A percentile compares a stretch with the other conserved stretches of the same genome.
phyloP scores from a whole-genome alignment of 2,888 invertebrate species.

The Itoplectis maculator region DNA sequence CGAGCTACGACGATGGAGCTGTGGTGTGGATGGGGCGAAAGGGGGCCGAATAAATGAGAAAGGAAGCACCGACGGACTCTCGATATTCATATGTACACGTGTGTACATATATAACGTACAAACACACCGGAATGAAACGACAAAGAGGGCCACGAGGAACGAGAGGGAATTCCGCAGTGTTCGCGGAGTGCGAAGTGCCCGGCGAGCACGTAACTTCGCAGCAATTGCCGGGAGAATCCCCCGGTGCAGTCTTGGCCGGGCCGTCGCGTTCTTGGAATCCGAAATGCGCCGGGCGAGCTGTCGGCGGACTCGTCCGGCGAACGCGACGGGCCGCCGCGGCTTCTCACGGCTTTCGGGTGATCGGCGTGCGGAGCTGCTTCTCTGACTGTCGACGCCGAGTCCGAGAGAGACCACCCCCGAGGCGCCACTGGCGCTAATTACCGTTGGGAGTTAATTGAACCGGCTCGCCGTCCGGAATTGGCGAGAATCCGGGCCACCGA shows the following conservation, averaged over 20 bases:
- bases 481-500: background rate
- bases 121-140: slow-evolving; percentile 25
- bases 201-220: slow-evolving; percentile 40
- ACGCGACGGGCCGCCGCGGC: background rate
- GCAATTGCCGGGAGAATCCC: slow-evolving; percentile 46
- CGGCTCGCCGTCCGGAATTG: background rate
- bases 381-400: slow-evolving; percentile 15
- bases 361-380: no score
- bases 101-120: no score
- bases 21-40: background rate
- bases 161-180: slow-evolving; percentile 49
- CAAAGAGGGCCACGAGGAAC: slow-evolving; percentile 32
- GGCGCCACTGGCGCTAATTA: slow-evolving; percentile 24
- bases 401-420: no score
- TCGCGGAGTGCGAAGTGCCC: slow-evolving; percentile 24
- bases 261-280: slow-evolving; percentile 50
- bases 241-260: slow-evolving; percentile 14
- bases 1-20: no score
- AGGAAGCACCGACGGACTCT: slow-evolving; percentile 16
- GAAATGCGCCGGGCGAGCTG: slow-evolving; percentile 26
- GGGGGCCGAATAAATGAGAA: slow-evolving; percentile 33
- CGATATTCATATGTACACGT: background rate
- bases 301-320: background rate
- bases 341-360: no score
- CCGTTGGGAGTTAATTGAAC: slow-evolving; percentile 31